Evolutionary conservation across 2,113 vertebrate genomes (phyloP).

Genomic region (Miniopterus natalensis): DNA sequence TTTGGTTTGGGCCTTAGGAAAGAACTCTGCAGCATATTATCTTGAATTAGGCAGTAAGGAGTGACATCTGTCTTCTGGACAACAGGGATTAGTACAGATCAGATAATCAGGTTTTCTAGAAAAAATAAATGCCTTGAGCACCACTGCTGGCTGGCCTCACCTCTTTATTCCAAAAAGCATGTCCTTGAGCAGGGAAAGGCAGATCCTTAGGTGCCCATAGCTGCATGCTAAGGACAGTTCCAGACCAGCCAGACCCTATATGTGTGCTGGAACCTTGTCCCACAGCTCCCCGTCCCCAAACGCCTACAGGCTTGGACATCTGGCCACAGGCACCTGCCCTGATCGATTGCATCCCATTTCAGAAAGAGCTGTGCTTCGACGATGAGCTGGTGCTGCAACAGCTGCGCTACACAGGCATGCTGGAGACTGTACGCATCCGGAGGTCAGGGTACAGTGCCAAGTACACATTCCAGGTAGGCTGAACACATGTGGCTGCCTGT

Average conservation of each 20-base stretch:
- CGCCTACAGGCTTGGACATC: accelerated
- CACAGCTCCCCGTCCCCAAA: not conserved
- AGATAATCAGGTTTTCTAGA: not conserved
- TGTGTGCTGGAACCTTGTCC: not conserved
- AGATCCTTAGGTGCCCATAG: not conserved
- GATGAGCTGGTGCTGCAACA: slow-evolving; percentile 96
- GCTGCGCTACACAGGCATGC: slow-evolving; percentile 98
- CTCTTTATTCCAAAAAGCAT: not conserved
- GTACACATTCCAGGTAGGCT: slow-evolving; percentile 95
- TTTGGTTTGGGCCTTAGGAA: not conserved
- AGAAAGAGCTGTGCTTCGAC: slow-evolving; percentile 96
- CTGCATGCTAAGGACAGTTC: not conserved
- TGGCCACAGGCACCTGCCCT: not conserved
- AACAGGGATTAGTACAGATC: not conserved
- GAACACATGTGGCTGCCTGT: accelerated
- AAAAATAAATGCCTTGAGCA: not conserved
- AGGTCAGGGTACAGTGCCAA: slow-evolving; percentile 98
- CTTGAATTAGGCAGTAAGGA: no score
- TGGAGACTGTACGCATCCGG: slow-evolving; percentile 97
- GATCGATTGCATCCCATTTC: slow-evolving; percentile 33
- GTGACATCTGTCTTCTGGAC: not conserved
- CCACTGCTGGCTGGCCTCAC: not conserved
- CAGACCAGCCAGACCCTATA: accelerated
- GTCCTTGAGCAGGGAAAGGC: not conserved
- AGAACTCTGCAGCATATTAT: not conserved